Conservation (phyloP, 2,888 invertebrate genomes). For the Meteorus colon region DNA sequence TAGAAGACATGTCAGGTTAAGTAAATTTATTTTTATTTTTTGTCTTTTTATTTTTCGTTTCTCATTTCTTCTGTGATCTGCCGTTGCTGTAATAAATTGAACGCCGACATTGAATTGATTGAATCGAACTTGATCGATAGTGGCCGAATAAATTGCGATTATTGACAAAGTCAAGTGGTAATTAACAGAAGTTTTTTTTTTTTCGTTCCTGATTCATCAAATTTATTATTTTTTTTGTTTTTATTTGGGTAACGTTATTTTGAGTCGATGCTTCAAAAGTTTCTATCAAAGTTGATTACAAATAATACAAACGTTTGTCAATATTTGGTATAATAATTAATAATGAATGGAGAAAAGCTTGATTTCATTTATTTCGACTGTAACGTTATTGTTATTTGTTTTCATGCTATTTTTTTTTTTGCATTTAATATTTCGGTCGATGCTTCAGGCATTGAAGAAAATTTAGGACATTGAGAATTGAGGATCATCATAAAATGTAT, state of each 20-base stretch:
- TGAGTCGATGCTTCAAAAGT: slow-evolving; percentile 69
- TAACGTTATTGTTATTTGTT: slow-evolving; percentile 59
- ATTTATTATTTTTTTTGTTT: slow-evolving; percentile 49
- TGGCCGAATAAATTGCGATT: slow-evolving; percentile 27
- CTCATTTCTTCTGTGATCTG: slow-evolving; percentile 58
- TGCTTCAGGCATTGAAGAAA: slow-evolving; percentile 11
- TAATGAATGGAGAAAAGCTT: slow-evolving; percentile 67
- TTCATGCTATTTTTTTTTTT: slow-evolving; percentile 64
- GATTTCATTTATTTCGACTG: slow-evolving; percentile 69
- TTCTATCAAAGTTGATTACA: slow-evolving; percentile 72
- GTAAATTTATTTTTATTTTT: slow-evolving; percentile 46
- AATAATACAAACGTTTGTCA: slow-evolving; percentile 73
- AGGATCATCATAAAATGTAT: background rate
- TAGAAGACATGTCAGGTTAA: slow-evolving; percentile 63
- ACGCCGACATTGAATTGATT: slow-evolving; percentile 57
- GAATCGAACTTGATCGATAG: slow-evolving; percentile 49
- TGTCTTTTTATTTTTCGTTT: slow-evolving; percentile 43
- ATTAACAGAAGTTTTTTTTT: slow-evolving; percentile 38
- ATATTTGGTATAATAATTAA: slow-evolving; percentile 67
- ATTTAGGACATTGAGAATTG: background rate
- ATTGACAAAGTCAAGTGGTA: slow-evolving; percentile 28
- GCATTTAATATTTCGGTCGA: slow-evolving; percentile 31
- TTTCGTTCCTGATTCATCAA: slow-evolving; percentile 46
- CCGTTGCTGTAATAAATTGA: slow-evolving; percentile 62
- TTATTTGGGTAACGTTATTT: slow-evolving; percentile 50